Percentiles rank a stretch among this genome's conserved stretches.
These are phyloP conservation scores for Alectoris magna DNA, from an alignment of 2,797 vertebrate genomes.

Conservation along the genomic window DNA sequence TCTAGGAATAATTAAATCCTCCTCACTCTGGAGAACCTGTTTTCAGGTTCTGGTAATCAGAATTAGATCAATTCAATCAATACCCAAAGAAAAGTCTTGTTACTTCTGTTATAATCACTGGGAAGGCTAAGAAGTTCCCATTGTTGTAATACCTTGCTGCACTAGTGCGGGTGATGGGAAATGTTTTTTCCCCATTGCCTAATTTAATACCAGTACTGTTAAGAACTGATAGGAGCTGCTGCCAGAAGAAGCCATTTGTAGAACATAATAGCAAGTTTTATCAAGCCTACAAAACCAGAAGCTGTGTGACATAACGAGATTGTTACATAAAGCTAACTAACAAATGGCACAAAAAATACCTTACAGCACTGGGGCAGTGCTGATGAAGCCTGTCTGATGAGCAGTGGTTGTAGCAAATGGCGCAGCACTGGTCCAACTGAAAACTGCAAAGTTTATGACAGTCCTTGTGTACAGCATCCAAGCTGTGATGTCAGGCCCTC, in stretches of 20 bases:
- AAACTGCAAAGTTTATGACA: neutral
- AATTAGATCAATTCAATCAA: conserved; percentile 14
- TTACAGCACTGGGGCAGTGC: neutral
- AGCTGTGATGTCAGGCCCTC: neutral
- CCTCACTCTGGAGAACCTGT: neutral
- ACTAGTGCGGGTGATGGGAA: neutral
- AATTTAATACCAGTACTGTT: neutral
- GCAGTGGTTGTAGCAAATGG: neutral
- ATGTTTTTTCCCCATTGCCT: neutral
- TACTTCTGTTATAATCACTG: neutral
- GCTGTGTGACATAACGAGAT: neutral
- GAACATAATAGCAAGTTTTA: conserved; percentile 7
- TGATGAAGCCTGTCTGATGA: neutral
- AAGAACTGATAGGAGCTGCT: conserved; percentile 20
- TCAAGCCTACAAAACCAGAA: neutral
- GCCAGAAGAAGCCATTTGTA: neutral
- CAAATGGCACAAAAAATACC: neutral
- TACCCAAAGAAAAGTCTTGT: neutral
- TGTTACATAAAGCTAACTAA: neutral
- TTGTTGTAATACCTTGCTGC: neutral
- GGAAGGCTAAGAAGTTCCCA: neutral
- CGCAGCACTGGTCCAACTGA: rapidly evolving
- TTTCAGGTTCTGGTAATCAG: conserved; percentile 3
- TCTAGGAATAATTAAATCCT: neutral
- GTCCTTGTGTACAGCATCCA: neutral